Conservation (phyloP, 2,113 vertebrate genomes). For the Cephalopterus ornatus region DNA sequence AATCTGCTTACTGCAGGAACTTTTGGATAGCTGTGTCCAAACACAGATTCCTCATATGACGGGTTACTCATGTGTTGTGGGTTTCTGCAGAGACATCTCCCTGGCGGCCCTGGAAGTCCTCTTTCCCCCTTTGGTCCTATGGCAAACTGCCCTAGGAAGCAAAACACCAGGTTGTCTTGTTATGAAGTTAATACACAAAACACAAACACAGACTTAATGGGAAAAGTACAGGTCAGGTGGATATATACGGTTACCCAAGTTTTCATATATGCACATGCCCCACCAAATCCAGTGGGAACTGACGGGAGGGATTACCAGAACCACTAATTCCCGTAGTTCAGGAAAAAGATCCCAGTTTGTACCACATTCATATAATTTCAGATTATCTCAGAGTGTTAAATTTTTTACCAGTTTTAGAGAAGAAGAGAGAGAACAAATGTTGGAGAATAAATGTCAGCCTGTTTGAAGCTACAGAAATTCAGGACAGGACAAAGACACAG, state of each 20-base stretch:
- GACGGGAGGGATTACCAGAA: neutral
- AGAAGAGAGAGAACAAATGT: neutral
- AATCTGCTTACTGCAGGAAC: conserved; percentile 86
- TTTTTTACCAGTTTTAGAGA: neutral
- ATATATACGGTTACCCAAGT: neutral
- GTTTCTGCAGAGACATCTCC: conserved; percentile 87
- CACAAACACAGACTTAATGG: neutral
- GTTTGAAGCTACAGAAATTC: neutral
- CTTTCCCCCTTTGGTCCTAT: conserved; percentile 91
- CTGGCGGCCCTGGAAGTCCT: conserved; percentile 87
- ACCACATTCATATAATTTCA: neutral
- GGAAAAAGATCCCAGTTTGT: neutral
- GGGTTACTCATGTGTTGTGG: conserved; percentile 75
- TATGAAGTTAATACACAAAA: neutral
- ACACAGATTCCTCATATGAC: conserved; percentile 72
- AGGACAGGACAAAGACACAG: neutral
- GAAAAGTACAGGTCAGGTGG: neutral
- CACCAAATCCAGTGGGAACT: neutral
- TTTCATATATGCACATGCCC: neutral
- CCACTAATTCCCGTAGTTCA: neutral
- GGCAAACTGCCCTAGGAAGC: conserved; percentile 79
- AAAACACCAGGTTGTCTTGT: conserved; percentile 10
- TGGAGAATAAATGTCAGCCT: neutral
- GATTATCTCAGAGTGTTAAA: neutral
- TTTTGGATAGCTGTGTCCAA: conserved; percentile 76